A percentile compares a stretch with the other conserved stretches of the same genome.
Evolutionary conservation across 1,140 invertebrate genomes (phyloP).

Genomic region (Cydia pomonella): DNA sequence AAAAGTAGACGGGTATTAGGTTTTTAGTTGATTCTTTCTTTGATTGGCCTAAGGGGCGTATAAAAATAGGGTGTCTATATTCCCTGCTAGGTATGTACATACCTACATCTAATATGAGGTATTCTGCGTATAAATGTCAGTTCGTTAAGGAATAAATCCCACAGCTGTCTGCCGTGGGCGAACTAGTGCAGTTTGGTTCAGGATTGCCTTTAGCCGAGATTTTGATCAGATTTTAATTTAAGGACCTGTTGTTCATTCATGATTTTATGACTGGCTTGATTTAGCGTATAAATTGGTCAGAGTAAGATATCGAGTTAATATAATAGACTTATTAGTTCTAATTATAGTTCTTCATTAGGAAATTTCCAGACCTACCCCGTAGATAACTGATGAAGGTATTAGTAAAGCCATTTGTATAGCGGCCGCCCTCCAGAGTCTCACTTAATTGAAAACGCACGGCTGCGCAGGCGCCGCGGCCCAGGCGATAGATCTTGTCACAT

Average conservation of each 20-base stretch:
- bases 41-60: too few species aligned
- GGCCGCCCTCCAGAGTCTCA: not conserved
- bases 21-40: too few species aligned
- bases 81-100: too few species aligned
- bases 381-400: not conserved
- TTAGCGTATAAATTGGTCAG: not conserved
- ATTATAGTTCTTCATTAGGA: not conserved
- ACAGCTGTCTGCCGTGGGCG: constrained; percentile 45
- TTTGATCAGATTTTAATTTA: constrained; percentile 12
- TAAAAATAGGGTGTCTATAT: too few species aligned
- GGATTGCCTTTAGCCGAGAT: constrained; percentile 7
- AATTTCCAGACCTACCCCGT: not conserved
- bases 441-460: constrained; percentile 24
- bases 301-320: not conserved
- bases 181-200: constrained; percentile 36
- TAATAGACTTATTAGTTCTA: not conserved
- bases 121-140: constrained; percentile 36
- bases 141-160: constrained; percentile 45
- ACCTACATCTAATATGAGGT: not conserved
- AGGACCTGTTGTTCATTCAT: constrained; percentile 17
- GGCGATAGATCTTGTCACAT: constrained; percentile 14
- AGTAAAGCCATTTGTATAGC: constrained; percentile 1
- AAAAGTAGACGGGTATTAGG: too few species aligned
- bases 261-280: not conserved
- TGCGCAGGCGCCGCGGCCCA: not conserved